Evolutionary conservation across 2,113 vertebrate genomes (phyloP).

Genomic region (Percopsis transmontana): DNA sequence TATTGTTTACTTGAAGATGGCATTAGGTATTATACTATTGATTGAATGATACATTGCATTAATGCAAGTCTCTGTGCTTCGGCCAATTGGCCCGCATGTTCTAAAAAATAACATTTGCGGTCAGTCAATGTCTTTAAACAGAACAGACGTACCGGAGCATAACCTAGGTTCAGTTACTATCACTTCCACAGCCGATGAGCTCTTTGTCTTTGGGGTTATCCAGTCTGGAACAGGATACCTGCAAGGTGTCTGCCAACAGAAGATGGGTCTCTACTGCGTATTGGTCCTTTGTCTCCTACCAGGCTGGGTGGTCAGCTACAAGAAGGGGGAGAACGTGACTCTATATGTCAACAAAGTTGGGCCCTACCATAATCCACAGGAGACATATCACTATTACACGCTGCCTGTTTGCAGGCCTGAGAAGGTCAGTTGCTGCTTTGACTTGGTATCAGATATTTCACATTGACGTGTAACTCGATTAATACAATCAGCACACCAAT

Average conservation of each 20-base stretch:
- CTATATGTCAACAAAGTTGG: constrained; percentile 94
- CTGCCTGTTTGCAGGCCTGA: constrained; percentile 89
- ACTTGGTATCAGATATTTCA: neutral
- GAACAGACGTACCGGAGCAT: too few relatives aligned
- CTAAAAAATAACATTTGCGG: too few relatives aligned
- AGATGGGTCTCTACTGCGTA: constrained; percentile 56
- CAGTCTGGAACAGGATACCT: constrained; percentile 45
- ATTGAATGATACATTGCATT: neutral
- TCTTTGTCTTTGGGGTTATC: constrained; percentile 37
- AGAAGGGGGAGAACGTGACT: constrained; percentile 82
- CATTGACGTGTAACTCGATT: neutral
- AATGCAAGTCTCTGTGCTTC: too few relatives aligned
- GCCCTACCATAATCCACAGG: constrained; percentile 93
- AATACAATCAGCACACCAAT: too few relatives aligned
- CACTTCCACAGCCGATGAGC: constrained; percentile 16
- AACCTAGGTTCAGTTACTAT: neutral
- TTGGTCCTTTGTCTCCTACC: constrained; percentile 71
- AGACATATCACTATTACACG: constrained; percentile 93
- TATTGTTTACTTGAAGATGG: neutral
- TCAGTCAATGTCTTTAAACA: too few relatives aligned
- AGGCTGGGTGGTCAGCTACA: constrained; percentile 76
- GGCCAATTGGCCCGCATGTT: too few relatives aligned
- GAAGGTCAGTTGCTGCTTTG: constrained; percentile 74
- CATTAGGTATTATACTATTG: neutral
- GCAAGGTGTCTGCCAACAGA: constrained; percentile 42